Conservation (phyloP, 2,797 vertebrate species). For the Aselliscus stoliczkanus region DNA sequence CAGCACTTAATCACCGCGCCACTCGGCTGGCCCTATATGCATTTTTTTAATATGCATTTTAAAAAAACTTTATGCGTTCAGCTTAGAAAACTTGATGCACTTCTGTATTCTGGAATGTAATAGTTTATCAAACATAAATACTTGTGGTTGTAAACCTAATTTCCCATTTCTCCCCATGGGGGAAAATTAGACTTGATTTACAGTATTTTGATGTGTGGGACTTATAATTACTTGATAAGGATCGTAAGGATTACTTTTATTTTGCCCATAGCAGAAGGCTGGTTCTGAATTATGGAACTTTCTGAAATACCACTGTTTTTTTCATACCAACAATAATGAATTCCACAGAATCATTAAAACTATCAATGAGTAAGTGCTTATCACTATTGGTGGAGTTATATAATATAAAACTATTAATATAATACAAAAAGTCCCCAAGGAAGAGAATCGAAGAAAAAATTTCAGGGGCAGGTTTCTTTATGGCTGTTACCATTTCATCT, state of each 20-base stretch:
- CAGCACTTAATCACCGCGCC: too few relatives aligned
- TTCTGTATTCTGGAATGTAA: neutral
- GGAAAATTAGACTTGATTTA: constrained; percentile 24
- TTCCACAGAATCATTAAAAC: neutral
- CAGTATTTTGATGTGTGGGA: neutral
- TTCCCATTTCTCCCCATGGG: neutral
- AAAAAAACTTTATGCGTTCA: neutral
- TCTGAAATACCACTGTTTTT: neutral
- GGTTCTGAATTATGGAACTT: neutral
- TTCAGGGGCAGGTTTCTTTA: neutral
- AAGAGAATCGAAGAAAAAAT: neutral
- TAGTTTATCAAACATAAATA: neutral
- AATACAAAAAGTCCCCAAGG: neutral
- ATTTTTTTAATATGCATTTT: neutral
- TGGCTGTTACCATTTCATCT: neutral
- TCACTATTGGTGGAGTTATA: neutral
- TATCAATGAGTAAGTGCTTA: neutral
- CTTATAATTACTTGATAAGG: neutral
- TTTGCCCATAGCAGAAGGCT: neutral
- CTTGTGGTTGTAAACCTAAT: neutral
- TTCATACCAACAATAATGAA: neutral
- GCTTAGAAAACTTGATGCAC: neutral
- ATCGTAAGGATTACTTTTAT: neutral
- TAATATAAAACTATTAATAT: neutral
- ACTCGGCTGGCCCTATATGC: too few relatives aligned